phyloP scores from a whole-genome alignment of 2,797 vertebrate species.

The Poeciliopsis gracilis region DNA sequence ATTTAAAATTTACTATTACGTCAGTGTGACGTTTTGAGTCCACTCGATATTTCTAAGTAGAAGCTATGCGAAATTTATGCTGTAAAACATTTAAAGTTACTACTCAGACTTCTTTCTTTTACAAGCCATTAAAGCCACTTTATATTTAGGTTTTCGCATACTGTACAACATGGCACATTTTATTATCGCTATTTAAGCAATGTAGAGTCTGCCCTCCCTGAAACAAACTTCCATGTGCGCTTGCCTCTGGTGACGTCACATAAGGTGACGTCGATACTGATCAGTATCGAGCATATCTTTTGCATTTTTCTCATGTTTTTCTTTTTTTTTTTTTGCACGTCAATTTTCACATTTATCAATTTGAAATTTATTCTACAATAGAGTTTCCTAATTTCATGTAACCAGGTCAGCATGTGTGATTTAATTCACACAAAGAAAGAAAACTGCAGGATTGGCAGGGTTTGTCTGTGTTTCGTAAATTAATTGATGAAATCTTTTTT shows the following conservation, averaged over 20 bases:
- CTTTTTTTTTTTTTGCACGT: not conserved
- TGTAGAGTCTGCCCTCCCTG: no score
- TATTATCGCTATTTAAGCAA: not conserved
- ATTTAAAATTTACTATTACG: not conserved
- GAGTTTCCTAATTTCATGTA: not conserved
- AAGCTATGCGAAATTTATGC: no score
- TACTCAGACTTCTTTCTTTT: not conserved
- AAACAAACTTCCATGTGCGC: not conserved
- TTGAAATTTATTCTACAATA: not conserved
- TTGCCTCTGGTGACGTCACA: not conserved
- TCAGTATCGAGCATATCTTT: not conserved
- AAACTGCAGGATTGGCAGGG: not conserved
- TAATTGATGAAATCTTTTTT: not conserved
- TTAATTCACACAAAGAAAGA: not conserved
- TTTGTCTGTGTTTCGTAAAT: not conserved
- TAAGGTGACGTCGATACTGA: not conserved
- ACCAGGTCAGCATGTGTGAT: not conserved
- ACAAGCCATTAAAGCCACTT: not conserved
- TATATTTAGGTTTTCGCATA: not conserved
- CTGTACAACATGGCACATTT: not conserved
- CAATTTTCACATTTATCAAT: not conserved
- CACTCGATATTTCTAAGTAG: not conserved
- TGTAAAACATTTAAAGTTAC: not conserved
- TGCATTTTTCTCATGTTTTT: not conserved
- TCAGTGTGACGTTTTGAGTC: not conserved